Conservation (phyloP, 1,140 invertebrate genomes). For the Pteromalus puparum region DNA sequence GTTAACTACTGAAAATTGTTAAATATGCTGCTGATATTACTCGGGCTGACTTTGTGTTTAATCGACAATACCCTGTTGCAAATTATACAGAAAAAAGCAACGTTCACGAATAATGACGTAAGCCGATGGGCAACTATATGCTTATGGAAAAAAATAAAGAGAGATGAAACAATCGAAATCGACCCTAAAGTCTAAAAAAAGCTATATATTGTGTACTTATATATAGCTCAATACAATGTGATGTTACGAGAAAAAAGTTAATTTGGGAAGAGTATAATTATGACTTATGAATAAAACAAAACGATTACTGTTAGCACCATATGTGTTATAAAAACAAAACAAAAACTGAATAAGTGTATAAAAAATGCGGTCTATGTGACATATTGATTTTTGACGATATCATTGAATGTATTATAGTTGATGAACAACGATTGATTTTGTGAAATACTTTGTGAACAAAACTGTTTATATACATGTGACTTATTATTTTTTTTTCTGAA, state of each 20-base stretch:
- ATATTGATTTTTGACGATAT: constrained; percentile 22
- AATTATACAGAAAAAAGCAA: constrained; percentile 20
- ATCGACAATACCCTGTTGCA: constrained; percentile 45
- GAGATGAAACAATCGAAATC: too few species aligned
- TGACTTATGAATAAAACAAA: not conserved
- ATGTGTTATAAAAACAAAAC: not conserved
- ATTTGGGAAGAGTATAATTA: not conserved
- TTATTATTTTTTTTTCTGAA: constrained; percentile 1
- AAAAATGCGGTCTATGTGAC: not conserved
- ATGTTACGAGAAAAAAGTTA: constrained; percentile 1
- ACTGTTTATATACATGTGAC: constrained; percentile 15
- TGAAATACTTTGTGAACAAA: constrained; percentile 15
- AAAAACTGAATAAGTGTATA: not conserved
- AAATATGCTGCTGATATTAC: constrained; percentile 37
- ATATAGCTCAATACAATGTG: not conserved
- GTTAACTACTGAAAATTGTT: not conserved
- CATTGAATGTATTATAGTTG: constrained; percentile 7
- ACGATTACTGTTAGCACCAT: not conserved
- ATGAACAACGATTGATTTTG: constrained; percentile 14
- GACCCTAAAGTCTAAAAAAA: not conserved
- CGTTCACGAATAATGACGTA: constrained; percentile 5
- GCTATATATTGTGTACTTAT: not conserved
- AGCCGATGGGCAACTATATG: not conserved
- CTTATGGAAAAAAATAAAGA: not conserved
- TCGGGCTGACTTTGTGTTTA: constrained; percentile 46